Percentiles rank a stretch among this genome's conserved stretches.
Conservation (phyloP, 2,888 invertebrate genomes). For the Leptopilina drosophilae region DNA sequence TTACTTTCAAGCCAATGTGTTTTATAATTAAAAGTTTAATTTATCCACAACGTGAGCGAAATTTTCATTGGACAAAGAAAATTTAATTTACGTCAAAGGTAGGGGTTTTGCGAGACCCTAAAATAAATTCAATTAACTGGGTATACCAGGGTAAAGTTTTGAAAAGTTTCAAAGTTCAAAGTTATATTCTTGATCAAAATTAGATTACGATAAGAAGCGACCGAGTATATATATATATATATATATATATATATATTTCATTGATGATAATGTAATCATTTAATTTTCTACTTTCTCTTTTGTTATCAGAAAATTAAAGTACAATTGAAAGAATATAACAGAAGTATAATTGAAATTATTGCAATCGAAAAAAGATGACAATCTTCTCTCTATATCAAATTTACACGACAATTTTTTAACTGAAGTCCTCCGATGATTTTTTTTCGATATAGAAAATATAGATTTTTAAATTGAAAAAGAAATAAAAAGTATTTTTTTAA, state of each 20-base stretch:
- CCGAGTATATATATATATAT: not conserved
- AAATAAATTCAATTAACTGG: not conserved
- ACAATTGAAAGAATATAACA: constrained; percentile 2
- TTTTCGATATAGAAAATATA: no score
- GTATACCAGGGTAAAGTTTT: not conserved
- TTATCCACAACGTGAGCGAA: no score
- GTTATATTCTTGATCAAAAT: constrained; percentile 20
- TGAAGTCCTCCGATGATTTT: no score
- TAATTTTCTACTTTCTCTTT: not conserved
- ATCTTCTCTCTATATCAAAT: no score
- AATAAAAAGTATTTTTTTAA: no score
- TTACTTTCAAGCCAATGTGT: no score
- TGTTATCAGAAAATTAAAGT: constrained; percentile 26
- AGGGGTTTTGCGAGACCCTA: not conserved
- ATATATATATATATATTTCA: no score
- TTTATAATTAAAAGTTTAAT: no score
- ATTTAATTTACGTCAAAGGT: no score
- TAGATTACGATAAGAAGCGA: constrained; percentile 13
- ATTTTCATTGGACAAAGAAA: no score
- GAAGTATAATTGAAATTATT: not conserved
- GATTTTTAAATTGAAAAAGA: no score
- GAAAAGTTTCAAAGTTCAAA: constrained; percentile 7
- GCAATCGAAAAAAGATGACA: not conserved
- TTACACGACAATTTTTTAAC: no score
- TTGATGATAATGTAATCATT: not conserved